Base-by-base conservation (phyloP, 2,113 vertebrate genomes). In the Melanerpes formicivorus region DNA sequence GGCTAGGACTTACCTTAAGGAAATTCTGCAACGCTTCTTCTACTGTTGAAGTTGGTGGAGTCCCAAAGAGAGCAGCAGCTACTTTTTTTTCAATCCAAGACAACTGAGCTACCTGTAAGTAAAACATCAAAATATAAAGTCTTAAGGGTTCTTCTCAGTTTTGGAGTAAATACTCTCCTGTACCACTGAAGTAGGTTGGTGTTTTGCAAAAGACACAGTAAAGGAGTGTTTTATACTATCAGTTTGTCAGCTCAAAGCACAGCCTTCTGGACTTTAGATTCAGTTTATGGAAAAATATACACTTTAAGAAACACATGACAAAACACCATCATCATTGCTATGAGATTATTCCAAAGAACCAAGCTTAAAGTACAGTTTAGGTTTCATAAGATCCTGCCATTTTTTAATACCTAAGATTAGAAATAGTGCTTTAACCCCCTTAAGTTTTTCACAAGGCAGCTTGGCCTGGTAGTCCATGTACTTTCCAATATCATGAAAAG, bases 71-170 rank as follows among this genome's bases (percentile, higher is more conserved):
- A 81, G 99, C 98, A 87, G 99, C 84, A 80, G 99, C 99, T 80
- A 99, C 98, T 96, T 99, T 99, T 94, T 98, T 99, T 96, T 99
- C 99, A 88, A 99, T 96, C 99, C 99, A 99, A 14, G 98, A 99
- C 79, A 99, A 97, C 95, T 98, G 99, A 77, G 98, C 98, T 59
- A 99, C 98, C 99, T 99, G 95, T 23, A 96, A 95, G 65, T 25
- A 34, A 6, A 42, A 7, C 18, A 84, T 3, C 66, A 73, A 22
- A 44, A 30, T 34, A 8, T 30, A 7, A 46, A 58, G 46, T 64
- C 30, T 91, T 82, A 22, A 83, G 3, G 15, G 5, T 9, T 80
- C 11, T 75, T 87, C 44, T 73, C 42, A 60, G 22, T 32, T 87
- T 80, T 77, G 52, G 18, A 91, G 26, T 54, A 92, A 90, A 90